phyloP scores from a whole-genome alignment of 1,140 invertebrate species.

The Hyles vespertilio region DNA sequence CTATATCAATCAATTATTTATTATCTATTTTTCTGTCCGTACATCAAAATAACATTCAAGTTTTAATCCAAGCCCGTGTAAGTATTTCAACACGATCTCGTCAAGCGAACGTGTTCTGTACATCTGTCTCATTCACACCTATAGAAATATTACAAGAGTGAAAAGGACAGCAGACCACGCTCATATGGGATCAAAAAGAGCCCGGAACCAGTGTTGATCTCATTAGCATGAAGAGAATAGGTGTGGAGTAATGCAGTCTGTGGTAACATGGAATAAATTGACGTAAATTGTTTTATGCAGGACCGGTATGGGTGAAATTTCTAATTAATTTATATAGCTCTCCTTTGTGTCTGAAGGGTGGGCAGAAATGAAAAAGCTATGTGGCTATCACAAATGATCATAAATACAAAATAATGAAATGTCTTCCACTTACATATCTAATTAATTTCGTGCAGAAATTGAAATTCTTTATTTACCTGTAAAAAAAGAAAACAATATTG shows the following conservation, averaged over 20 bases:
- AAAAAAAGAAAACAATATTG: too few species aligned
- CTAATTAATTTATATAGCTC: too few species aligned
- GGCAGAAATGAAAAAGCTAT: too few species aligned
- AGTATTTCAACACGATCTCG: slow-evolving; percentile 65
- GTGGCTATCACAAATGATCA: too few species aligned
- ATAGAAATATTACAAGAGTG: slow-evolving; percentile 16
- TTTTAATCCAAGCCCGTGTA: slow-evolving; percentile 66
- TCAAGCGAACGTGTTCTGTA: slow-evolving; percentile 40
- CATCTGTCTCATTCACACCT: slow-evolving; percentile 33
- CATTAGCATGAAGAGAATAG: slow-evolving; percentile 24
- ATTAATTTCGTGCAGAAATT: too few species aligned
- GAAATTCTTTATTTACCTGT: too few species aligned
- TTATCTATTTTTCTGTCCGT: slow-evolving; percentile 27
- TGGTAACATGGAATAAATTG: slow-evolving; percentile 11
- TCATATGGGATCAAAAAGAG: slow-evolving; percentile 3
- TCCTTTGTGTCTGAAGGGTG: too few species aligned
- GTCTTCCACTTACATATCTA: too few species aligned
- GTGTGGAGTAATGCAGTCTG: slow-evolving; percentile 22
- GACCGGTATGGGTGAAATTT: slow-evolving; percentile 2
- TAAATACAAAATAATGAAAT: too few species aligned
- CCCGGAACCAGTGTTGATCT: slow-evolving; percentile 10
- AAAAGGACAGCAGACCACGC: slow-evolving; percentile 23
- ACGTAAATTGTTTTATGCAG: slow-evolving; percentile 2
- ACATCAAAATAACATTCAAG: slow-evolving; percentile 40
- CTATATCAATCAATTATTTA: too few species aligned